phyloP scores from a whole-genome alignment of 2,888 invertebrate species.

The Mesoligia furuncula region DNA sequence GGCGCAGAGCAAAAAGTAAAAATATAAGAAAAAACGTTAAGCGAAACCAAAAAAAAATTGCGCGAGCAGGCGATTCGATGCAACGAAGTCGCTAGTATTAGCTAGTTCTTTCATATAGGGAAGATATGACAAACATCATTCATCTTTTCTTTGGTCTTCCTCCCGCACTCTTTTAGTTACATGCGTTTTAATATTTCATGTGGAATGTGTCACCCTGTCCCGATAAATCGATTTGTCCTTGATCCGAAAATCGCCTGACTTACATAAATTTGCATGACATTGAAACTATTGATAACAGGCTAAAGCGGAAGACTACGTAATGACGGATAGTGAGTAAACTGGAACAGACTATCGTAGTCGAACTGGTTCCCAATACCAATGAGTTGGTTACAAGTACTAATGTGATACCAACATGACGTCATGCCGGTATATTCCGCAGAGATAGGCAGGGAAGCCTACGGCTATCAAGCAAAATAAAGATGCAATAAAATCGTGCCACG shows the following conservation, averaged over 20 bases:
- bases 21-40: too few relatives aligned
- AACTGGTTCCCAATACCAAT: conserved; percentile 1
- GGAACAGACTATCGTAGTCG: conserved; percentile 24
- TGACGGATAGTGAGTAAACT: conserved; percentile 26
- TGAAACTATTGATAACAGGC: conserved; percentile 42
- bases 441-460: too few relatives aligned
- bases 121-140: not conserved
- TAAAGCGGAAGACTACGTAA: conserved; percentile 49
- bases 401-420: not conserved
- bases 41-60: too few relatives aligned
- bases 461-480: not conserved
- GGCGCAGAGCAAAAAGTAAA: too few relatives aligned
- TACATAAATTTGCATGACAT: conserved; percentile 44
- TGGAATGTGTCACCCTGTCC: not conserved
- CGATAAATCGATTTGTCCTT: conserved; percentile 14
- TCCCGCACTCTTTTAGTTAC: not conserved
- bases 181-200: not conserved
- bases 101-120: not conserved
- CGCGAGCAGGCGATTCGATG: too few relatives aligned
- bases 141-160: not conserved
- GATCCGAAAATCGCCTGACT: conserved; percentile 20
- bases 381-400: not conserved
- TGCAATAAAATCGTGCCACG: not conserved
- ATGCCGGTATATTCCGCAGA: not conserved
- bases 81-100: too few relatives aligned